Base-by-base conservation (phyloP, 2,113 vertebrate genomes). In the Hydrolagus affinis region DNA sequence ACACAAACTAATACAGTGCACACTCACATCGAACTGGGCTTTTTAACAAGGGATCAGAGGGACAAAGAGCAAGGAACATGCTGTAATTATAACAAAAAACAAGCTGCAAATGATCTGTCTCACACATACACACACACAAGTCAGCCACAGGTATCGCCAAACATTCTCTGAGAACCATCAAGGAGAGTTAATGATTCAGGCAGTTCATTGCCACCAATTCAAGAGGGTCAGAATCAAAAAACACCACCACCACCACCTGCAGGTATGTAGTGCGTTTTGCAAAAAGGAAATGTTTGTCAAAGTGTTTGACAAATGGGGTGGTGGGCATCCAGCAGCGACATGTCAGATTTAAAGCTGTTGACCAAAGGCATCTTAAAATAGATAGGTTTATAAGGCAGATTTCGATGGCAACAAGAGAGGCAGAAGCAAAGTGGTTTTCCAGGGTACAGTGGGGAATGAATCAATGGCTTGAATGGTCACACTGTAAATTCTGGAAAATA, bases 21-120 rank as follows among this genome's bases (percentile, higher is more conserved):
- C 91, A 56, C 15, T 91, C 90, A 89, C 76, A 92, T 90, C 87
- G 92, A 94, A 94, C 93, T 88, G 88, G 91, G 91, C 89, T 93
- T 91, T 80, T 64, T 92, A 90, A 93, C 90, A 92, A 93, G 90
- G 93, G 92, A 94, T 94, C 91, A 92, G 92, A 93, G 92, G 90
- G 93, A 95, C 91, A 92, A 92, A 92, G 93, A 90, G 90, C 93
- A 92, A 91, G 90, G 90, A 90, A 92, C 92, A 90, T 89, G 88
- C 89, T 89, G 90, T 95, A 95, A 95, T 94, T 95, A 94, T 89
- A 93, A 91, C 88, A 91, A 91, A 93, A 93, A 92, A 88, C 89
- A 90, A 91, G 91, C 90, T 87, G 89, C 85, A 87, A 86, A 78
- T 87, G 87, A 88, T 86, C 87, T 89, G 87, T 89, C 89, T 91